These are phyloP conservation scores for Montipora capitata DNA, from an alignment of 92 coral and sea anemone species.

Conservation along the genomic window DNA sequence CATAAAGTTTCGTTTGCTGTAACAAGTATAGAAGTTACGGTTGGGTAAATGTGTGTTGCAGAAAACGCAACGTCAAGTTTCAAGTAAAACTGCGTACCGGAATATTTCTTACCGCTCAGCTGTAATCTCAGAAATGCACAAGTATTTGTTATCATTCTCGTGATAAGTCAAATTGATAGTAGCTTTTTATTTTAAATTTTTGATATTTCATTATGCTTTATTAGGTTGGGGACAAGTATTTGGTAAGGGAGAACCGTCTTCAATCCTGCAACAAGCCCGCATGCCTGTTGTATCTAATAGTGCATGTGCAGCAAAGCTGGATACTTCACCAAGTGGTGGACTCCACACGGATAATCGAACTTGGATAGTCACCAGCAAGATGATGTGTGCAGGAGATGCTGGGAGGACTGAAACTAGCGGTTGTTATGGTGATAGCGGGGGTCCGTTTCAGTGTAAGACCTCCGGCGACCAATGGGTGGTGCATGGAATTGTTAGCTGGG, in stretches of 20 bases:
- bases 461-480: slow-evolving; percentile 87
- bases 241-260: slow-evolving; percentile 78
- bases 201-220: not conserved
- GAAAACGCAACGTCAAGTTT: no score
- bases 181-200: no score
- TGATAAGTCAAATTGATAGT: no score
- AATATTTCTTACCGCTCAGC: no score
- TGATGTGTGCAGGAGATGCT: slow-evolving; percentile 97
- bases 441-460: slow-evolving; percentile 87
- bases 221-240: slow-evolving; percentile 96
- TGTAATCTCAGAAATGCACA: no score
- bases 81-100: no score
- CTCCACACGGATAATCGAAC: slow-evolving; percentile 89
- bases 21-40: no score
- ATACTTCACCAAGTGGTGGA: slow-evolving; percentile 86
- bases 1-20: no score
- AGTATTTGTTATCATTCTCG: no score
- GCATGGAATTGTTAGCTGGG: slow-evolving; percentile 96
- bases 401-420: slow-evolving; percentile 89
- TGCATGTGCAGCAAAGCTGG: slow-evolving; percentile 90
- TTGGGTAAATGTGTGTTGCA: no score
- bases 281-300: slow-evolving; percentile 92
- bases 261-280: slow-evolving; percentile 87
- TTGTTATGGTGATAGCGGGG: slow-evolving; percentile 98
- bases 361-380: slow-evolving; percentile 87